Evolutionary conservation across 1,140 invertebrate genomes (phyloP), one percentile per base, ranked within the genome.

Genomic region (Bombus sylvicola): DNA sequence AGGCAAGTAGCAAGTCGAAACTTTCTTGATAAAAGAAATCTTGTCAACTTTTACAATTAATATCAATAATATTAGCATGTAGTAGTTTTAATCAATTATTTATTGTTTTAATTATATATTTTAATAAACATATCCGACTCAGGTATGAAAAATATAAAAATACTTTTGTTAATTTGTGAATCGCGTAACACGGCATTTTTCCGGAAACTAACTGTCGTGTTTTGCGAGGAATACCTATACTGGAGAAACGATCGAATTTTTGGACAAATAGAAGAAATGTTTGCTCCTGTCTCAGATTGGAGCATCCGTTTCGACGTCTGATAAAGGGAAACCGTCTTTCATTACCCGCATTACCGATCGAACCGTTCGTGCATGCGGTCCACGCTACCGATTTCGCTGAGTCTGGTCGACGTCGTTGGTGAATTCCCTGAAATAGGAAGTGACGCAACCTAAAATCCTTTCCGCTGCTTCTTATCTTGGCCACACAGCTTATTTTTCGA

Each of bases 381-480:
- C 76, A 83, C 57, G 73, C 75, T 79, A 85, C 37, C 73, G 89
- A 89, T 91, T 91, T 86, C n/a, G 90, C 87, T 89, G 89, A 91
- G 71, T 89, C 87, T 66, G 79, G 59, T 53, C 68, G 80, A 84
- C 72, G 39, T 85, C 72, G 79, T 79, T 72, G 88, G 81, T 57
- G 81, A 72, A 89, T 85, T 88, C 66, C 47, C 59, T 34, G 18
- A 79, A 77, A 22, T 68, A 89, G 74, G 57, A 84, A 89, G 69
- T 75, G 73, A 89, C 57, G 69, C 53, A 74, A 81, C n/a, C 79
- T 37, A 57, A 68, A 62, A 75, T 75, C 47, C 72, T 41, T 59
- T 57, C 22, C 64, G 2, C 22, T 15, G 37, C 53, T 81, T 39
- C 73, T 66, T 64, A 79, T 53, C 76, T 37, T 25, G 5, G 34